Evolutionary conservation across 2,888 invertebrate species (phyloP).

Genomic region (Volucella bombylans): DNA sequence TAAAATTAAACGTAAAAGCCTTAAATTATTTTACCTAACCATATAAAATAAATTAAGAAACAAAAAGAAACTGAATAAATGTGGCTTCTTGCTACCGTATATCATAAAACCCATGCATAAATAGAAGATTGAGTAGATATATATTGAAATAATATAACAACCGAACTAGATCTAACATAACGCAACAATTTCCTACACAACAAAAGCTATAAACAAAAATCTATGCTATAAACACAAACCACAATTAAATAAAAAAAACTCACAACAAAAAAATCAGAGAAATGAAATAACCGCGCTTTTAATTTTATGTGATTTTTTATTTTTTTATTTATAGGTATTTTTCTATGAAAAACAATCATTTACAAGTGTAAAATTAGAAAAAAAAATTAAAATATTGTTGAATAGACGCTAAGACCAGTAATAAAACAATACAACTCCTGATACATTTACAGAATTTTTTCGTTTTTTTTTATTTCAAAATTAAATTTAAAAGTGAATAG

Average conservation of each 20-base stretch:
- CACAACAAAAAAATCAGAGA: background rate
- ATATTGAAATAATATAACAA: slow-evolving; percentile 22
- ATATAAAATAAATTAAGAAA: background rate
- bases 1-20: background rate
- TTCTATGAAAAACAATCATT: slow-evolving; percentile 73
- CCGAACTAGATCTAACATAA: slow-evolving; percentile 19
- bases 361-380: slow-evolving; percentile 71
- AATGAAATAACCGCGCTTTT: slow-evolving; percentile 33
- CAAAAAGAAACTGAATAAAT: slow-evolving; percentile 58
- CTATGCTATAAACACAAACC: slow-evolving; percentile 34
- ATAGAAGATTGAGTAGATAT: slow-evolving; percentile 25
- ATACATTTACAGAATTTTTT: slow-evolving; percentile 60
- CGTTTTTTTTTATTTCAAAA: slow-evolving; percentile 46
- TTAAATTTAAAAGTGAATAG: slow-evolving; percentile 48
- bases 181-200: slow-evolving; percentile 22
- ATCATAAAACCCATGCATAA: slow-evolving; percentile 38
- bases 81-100: slow-evolving; percentile 63
- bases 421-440: slow-evolving; percentile 68
- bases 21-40: background rate
- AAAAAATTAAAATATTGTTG: slow-evolving; percentile 58
- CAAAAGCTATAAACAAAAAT: background rate
- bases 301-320: slow-evolving; percentile 54
- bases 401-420: slow-evolving; percentile 71
- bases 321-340: slow-evolving; percentile 72
- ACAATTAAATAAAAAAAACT: slow-evolving; percentile 14